These are phyloP conservation scores for Drosophila dives DNA, from an alignment of 2,888 invertebrate genomes.

Conservation along the genomic window DNA sequence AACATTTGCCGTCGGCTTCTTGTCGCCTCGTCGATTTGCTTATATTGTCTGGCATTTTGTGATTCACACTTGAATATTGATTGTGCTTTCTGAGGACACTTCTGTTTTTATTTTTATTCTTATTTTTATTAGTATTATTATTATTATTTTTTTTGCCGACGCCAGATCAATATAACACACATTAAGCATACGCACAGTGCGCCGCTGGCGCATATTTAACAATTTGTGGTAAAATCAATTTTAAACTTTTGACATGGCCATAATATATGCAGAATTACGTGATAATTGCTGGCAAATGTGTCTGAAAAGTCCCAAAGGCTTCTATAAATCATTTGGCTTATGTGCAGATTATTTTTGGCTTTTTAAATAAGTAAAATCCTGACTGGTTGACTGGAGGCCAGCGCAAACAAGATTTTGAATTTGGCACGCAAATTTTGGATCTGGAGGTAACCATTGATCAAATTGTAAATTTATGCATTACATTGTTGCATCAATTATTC, in stretches of 20 bases:
- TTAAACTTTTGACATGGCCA: constrained; percentile 26
- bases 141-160: constrained; percentile 9
- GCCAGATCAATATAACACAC: constrained; percentile 55
- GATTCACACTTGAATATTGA: constrained; percentile 53
- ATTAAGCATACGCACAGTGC: constrained; percentile 37
- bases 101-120: constrained; percentile 26
- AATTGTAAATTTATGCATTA: constrained; percentile 37
- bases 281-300: constrained; percentile 4
- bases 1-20: constrained; percentile 73
- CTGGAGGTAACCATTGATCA: constrained; percentile 1
- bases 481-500: constrained; percentile 38
- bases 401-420: background rate
- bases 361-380: background rate
- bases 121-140: constrained; percentile 11
- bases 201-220: constrained; percentile 4
- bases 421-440: background rate
- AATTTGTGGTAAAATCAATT: constrained; percentile 29
- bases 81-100: constrained; percentile 31
- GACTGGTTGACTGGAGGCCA: background rate
- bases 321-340: background rate
- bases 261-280: background rate
- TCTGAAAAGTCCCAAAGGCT: background rate
- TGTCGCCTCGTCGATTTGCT: constrained; percentile 45
- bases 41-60: constrained; percentile 56
- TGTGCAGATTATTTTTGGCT: background rate